A percentile compares a stretch with the other conserved stretches of the same genome.
phyloP scores from a whole-genome alignment of 2,888 invertebrate species.

The Litoditis marina region DNA sequence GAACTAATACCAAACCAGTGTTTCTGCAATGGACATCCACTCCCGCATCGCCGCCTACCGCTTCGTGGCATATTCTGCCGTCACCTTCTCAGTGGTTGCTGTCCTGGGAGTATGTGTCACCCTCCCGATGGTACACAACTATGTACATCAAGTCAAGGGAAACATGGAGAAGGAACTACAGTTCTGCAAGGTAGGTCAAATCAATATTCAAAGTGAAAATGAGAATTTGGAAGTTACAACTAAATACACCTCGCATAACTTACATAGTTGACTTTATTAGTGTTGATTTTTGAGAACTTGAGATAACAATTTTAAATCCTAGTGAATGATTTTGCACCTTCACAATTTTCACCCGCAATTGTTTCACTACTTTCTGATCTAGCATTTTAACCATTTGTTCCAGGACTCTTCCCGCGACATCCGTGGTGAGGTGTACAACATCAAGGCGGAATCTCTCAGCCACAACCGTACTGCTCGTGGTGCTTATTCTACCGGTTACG shows the following conservation, averaged over 20 bases:
- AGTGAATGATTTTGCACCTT: too few relatives aligned
- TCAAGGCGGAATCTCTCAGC: background rate
- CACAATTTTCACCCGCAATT: too few relatives aligned
- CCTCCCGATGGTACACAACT: slow-evolving; percentile 45
- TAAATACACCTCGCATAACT: slow-evolving; percentile 13
- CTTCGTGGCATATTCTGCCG: slow-evolving; percentile 45
- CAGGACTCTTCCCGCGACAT: background rate
- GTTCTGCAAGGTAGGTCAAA: slow-evolving; percentile 42
- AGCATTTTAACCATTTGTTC: background rate
- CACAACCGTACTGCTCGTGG: background rate
- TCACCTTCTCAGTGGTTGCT: slow-evolving; percentile 43
- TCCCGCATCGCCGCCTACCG: slow-evolving; percentile 36
- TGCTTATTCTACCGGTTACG: background rate
- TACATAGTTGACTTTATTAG: slow-evolving; percentile 1
- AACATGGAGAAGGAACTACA: slow-evolving; percentile 37
- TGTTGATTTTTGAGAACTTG: too few relatives aligned
- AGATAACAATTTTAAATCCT: too few relatives aligned
- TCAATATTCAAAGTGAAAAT: too few relatives aligned
- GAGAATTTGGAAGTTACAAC: too few relatives aligned
- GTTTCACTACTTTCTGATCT: too few relatives aligned
- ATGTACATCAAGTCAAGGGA: slow-evolving; percentile 42
- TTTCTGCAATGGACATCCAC: too few relatives aligned
- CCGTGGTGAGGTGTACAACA: background rate
- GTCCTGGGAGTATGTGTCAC: slow-evolving; percentile 42
- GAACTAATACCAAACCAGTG: too few relatives aligned